Conservation (phyloP, 1,140 invertebrate genomes). For the Drosophila pandora region DNA sequence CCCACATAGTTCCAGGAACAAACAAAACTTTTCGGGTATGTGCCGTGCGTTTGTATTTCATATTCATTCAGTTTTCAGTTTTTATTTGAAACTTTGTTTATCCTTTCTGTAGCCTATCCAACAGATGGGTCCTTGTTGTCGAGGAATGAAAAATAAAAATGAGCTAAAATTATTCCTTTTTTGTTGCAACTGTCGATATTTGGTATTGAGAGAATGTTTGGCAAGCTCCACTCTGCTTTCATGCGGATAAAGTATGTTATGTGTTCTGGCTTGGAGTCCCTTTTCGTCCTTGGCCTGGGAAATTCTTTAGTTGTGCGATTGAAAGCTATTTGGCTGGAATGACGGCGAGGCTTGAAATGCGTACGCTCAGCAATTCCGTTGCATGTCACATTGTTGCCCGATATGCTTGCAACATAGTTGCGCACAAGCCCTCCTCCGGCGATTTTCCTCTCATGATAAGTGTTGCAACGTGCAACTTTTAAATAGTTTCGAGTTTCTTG, state of each 20-base stretch:
- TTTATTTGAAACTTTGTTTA: constrained; percentile 63
- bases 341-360: constrained; percentile 27
- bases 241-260: constrained; percentile 20
- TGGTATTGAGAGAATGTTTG: constrained; percentile 33
- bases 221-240: constrained; percentile 29
- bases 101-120: constrained; percentile 10
- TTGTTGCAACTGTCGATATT: constrained; percentile 34
- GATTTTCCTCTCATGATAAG: constrained; percentile 44
- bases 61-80: constrained; percentile 28
- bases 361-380: constrained; percentile 57
- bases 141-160: constrained; percentile 4
- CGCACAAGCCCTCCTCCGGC: constrained; percentile 19
- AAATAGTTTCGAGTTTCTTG: constrained; percentile 67
- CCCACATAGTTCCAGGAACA: not conserved
- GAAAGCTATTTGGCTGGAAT: constrained; percentile 47
- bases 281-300: constrained; percentile 15
- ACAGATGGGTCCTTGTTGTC: too few species aligned
- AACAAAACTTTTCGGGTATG: constrained; percentile 17
- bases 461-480: constrained; percentile 72
- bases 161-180: constrained; percentile 7
- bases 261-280: constrained; percentile 5
- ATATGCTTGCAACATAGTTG: constrained; percentile 58
- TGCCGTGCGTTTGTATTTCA: constrained; percentile 13
- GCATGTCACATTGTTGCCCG: constrained; percentile 70
- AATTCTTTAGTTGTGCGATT: constrained; percentile 43